Conservation (phyloP, 2,888 invertebrate species). For the Nomada ruficornis region DNA sequence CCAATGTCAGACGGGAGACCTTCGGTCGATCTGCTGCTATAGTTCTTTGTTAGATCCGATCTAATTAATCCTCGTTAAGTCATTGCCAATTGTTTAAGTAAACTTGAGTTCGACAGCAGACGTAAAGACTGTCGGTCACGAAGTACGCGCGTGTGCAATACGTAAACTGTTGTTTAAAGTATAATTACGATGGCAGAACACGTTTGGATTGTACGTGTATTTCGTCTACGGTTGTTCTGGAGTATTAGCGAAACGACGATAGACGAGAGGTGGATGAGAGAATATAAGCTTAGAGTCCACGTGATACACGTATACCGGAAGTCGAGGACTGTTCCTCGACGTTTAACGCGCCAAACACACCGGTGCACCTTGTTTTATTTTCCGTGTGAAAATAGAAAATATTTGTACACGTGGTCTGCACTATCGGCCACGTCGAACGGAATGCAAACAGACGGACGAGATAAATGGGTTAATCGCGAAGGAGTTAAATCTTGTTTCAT, state of each 20-base stretch:
- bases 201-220: background rate
- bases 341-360: no score
- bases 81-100: constrained; percentile 53
- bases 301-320: background rate
- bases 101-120: constrained; percentile 16
- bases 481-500: background rate
- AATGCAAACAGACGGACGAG: background rate
- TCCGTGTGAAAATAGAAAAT: background rate
- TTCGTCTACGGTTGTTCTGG: background rate
- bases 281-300: background rate
- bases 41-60: constrained; percentile 36
- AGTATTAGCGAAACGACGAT: background rate
- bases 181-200: background rate
- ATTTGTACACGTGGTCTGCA: background rate
- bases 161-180: background rate
- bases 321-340: background rate
- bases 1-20: constrained; percentile 29
- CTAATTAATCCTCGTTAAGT: constrained; percentile 61
- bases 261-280: background rate
- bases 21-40: background rate
- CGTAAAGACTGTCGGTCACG: constrained; percentile 31
- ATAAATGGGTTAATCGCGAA: background rate
- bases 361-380: background rate
- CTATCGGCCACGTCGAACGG: background rate
- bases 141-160: background rate